These are phyloP conservation scores for Ceriagrion tenellum DNA, from an alignment of 2,888 invertebrate genomes.

Conservation along the genomic window DNA sequence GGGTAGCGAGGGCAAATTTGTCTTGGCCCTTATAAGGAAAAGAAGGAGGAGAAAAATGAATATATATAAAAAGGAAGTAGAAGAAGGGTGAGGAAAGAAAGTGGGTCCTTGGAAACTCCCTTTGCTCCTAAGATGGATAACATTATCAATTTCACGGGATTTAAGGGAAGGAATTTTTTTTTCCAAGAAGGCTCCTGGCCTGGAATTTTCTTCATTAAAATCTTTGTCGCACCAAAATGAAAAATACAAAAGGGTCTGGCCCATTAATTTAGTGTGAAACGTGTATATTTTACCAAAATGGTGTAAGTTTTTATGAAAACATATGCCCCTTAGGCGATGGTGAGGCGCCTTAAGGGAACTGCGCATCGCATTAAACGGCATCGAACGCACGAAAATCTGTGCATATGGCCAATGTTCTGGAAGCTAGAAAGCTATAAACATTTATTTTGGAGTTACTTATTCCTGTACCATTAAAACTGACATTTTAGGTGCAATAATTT, in stretches of 20 bases:
- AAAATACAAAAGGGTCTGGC: not conserved
- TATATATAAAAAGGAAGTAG: not conserved
- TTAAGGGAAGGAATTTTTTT: not conserved
- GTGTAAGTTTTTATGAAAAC: not conserved
- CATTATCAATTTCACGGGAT: not conserved
- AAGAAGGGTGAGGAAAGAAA: not conserved
- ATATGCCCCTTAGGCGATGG: not conserved
- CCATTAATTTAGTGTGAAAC: not conserved
- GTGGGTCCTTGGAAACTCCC: not conserved
- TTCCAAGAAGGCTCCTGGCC: not conserved
- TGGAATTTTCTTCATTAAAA: constrained; percentile 32
- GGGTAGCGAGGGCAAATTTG: not conserved
- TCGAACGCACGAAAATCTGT: not conserved
- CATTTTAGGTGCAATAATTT: too few species aligned
- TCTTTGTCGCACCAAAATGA: not conserved
- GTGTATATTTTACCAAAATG: not conserved
- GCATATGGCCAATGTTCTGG: not conserved
- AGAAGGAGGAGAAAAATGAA: not conserved
- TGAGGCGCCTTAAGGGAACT: not conserved
- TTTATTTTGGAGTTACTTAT: not conserved
- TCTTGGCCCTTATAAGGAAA: not conserved
- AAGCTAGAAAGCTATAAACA: not conserved
- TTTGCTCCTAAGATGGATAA: constrained; percentile 3
- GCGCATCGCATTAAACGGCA: not conserved
- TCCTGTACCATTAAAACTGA: too few species aligned